Conservation (phyloP, 2,888 invertebrate genomes). For the Lottia scabra region DNA sequence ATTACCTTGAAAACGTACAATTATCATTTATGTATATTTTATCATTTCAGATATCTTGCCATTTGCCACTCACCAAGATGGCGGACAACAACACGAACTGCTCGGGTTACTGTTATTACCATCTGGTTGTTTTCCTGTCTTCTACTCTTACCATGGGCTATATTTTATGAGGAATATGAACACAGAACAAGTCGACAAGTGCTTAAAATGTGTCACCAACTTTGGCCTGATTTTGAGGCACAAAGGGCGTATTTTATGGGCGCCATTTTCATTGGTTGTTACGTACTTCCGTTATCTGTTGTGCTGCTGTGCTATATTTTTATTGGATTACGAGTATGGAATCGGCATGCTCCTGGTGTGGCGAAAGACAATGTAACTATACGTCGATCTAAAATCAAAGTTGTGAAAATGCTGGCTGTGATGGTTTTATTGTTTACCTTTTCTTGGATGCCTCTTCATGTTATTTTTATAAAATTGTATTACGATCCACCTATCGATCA, state of each 20-base stretch:
- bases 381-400: slow-evolving; percentile 90
- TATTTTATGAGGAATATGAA: slow-evolving; percentile 80
- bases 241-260: slow-evolving; percentile 88
- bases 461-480: slow-evolving; percentile 76
- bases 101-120: slow-evolving; percentile 86
- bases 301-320: slow-evolving; percentile 91
- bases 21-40: background rate
- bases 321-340: slow-evolving; percentile 91
- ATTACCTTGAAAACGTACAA: no score
- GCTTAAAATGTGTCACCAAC: slow-evolving; percentile 40
- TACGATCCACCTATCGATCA: slow-evolving; percentile 73
- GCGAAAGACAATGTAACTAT: slow-evolving; percentile 72
- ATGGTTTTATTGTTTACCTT: slow-evolving; percentile 92
- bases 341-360: slow-evolving; percentile 88
- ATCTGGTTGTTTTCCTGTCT: slow-evolving; percentile 89
- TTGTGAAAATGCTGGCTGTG: slow-evolving; percentile 91
- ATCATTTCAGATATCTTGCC: slow-evolving; percentile 84
- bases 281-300: slow-evolving; percentile 88
- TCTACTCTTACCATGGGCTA: slow-evolving; percentile 88
- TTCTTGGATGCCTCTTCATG: slow-evolving; percentile 91
- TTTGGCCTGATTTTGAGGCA: slow-evolving; percentile 86
- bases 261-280: slow-evolving; percentile 88
- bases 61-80: slow-evolving; percentile 95
- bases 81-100: slow-evolving; percentile 89
- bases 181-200: slow-evolving; percentile 13